phyloP scores from a whole-genome alignment of 1,140 invertebrate species.

The Acromyrmex charruanus region DNA sequence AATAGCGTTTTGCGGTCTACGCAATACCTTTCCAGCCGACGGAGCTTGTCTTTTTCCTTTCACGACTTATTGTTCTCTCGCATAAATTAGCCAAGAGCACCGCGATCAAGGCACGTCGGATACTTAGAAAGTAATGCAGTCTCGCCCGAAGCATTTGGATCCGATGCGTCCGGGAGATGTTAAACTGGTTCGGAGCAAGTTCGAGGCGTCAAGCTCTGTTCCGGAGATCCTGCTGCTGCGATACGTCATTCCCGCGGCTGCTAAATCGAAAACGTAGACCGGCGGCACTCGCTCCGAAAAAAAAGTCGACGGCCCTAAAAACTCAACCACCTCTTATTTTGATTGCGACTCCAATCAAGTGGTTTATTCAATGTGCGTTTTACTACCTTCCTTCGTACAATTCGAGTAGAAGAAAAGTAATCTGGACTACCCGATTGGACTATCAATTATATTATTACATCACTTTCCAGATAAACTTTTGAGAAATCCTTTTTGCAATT shows the following conservation, averaged over 20 bases:
- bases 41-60: background rate
- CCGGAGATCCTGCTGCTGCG: constrained; percentile 37
- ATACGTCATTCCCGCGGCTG: constrained; percentile 60
- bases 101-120: constrained; percentile 59
- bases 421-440: background rate
- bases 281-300: background rate
- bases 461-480: background rate
- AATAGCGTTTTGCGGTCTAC: constrained; percentile 35
- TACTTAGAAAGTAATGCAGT: constrained; percentile 78
- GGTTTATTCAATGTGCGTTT: background rate
- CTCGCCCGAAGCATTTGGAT: constrained; percentile 70
- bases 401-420: constrained; percentile 13
- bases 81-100: constrained; percentile 77
- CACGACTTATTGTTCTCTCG: constrained; percentile 52
- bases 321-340: background rate
- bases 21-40: constrained; percentile 4
- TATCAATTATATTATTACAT: constrained; percentile 4
- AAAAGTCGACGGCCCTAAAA: background rate
- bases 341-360: background rate
- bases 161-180: constrained; percentile 37
- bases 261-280: constrained; percentile 25
- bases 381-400: background rate
- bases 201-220: constrained; percentile 67
- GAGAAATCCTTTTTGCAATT: background rate
- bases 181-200: constrained; percentile 77